Percentiles rank a stretch among this genome's conserved stretches.
Conservation (phyloP, 2,888 invertebrate genomes). For the Trachelus stipa region DNA sequence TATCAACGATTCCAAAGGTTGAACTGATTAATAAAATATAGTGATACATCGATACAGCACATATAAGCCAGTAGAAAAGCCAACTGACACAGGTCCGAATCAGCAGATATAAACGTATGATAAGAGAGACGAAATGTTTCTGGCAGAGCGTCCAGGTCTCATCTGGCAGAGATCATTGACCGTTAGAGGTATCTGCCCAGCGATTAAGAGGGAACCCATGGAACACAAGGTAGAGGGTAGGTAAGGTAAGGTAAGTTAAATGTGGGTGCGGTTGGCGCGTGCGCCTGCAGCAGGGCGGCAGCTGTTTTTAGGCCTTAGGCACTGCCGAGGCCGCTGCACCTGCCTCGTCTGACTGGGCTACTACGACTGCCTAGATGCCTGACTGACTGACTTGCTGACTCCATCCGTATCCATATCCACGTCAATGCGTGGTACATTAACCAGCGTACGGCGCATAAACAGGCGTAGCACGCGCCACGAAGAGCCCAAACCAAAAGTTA, state of each 20-base stretch:
- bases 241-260: constrained; percentile 38
- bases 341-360: constrained; percentile 35
- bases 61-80: too few relatives aligned
- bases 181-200: constrained; percentile 36
- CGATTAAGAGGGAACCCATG: background rate
- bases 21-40: background rate
- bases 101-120: background rate
- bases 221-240: background rate
- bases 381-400: background rate
- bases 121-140: background rate
- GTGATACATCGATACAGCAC: too few relatives aligned
- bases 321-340: constrained; percentile 58
- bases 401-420: background rate
- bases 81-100: background rate
- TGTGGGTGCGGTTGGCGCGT: constrained; percentile 61
- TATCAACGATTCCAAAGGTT: background rate
- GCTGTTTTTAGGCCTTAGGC: constrained; percentile 60
- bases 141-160: background rate
- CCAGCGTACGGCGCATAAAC: constrained; percentile 39
- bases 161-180: constrained; percentile 50
- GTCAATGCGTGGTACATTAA: background rate
- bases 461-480: constrained; percentile 43
- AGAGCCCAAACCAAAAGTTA: constrained; percentile 30
- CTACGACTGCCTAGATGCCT: constrained; percentile 9
- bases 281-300: constrained; percentile 48